These are phyloP conservation scores for Trichacis sp. DNA, from an alignment of 2,888 invertebrate species.

Conservation along the genomic window DNA sequence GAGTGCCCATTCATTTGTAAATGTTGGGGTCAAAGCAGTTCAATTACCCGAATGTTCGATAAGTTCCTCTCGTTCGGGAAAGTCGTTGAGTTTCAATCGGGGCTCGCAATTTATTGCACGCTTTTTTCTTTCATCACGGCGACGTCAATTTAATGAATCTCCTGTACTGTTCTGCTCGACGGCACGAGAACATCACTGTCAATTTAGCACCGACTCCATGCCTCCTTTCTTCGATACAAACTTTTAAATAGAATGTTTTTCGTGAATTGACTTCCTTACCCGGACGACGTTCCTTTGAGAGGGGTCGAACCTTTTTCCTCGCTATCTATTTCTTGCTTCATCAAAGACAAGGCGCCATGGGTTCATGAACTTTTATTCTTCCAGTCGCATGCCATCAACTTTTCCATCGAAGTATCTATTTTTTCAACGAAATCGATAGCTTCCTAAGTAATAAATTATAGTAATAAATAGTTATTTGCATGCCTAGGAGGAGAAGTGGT, in stretches of 20 bases:
- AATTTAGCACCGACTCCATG: conserved; percentile 53
- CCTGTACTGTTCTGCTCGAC: conserved; percentile 40
- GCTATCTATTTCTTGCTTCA: conserved; percentile 29
- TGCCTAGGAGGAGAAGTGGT: too few relatives aligned
- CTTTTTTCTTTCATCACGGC: conserved; percentile 37
- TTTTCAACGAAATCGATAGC: too few relatives aligned
- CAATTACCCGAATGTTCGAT: conserved; percentile 17
- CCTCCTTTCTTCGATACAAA: conserved; percentile 57
- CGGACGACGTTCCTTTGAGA: conserved; percentile 52
- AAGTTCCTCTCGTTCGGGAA: conserved; percentile 12
- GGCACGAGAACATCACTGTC: conserved; percentile 53
- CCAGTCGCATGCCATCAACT: conserved; percentile 50
- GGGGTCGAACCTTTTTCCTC: conserved; percentile 26
- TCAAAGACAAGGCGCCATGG: conserved; percentile 32
- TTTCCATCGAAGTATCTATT: conserved; percentile 55
- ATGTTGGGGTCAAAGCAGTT: conserved; percentile 15
- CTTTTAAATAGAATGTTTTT: conserved; percentile 65
- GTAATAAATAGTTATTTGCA: too few relatives aligned
- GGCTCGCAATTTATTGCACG: conserved; percentile 54
- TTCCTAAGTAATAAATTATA: too few relatives aligned
- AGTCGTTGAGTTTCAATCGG: conserved; percentile 54
- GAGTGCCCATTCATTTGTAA: conserved; percentile 10
- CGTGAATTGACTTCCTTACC: conserved; percentile 59
- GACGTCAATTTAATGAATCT: conserved; percentile 42
- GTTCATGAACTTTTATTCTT: conserved; percentile 29